Evolutionary conservation across 2,797 vertebrate genomes (phyloP), one percentile per base, ranked within the genome.

Genomic region (Phoxinus dragarum): DNA sequence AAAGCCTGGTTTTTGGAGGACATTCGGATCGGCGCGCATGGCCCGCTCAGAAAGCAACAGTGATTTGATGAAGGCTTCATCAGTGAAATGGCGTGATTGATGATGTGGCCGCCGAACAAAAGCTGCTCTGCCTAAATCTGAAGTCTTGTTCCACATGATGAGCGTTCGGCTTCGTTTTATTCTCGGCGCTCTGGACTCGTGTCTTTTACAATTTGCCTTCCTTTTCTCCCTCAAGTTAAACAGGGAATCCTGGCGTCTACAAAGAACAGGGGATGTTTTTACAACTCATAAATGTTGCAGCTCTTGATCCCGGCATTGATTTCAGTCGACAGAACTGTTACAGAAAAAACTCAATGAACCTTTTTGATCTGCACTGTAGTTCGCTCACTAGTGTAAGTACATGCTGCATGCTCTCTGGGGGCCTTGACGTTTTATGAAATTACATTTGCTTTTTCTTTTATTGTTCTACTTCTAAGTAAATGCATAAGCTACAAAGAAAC

Each of bases 61-160:
- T 59, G 75, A 71, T 86, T 87, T 88, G 67, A 91, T 88, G 93
- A 93, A 92, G 86, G 87, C 87, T 87, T 93, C 91, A 94, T 94
- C 91, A 93, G 88, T 85, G 90, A 64, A 94, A 93, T 91, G 88
- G 93, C 91, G 93, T 61, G 88, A 92, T 93, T 93, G 91, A 93
- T 90, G 91, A 67, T 42, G 86, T 87, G 83, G 77, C 86, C 86
- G 81, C 68, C 86, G 87, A 66, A 91, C 88, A 93, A 91, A 49
- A 92, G 72, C 90, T 86, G 82, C 72, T 49, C 66, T 73, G 71
- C 86, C 82, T 73, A 81, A 69, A 90, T 91, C 84, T 78, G 54
- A 79, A 76, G 54, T 49, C 64, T 84, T 81, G 52, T 44, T 88
- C 82, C 78, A 67, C 61, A 84, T 81, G 78, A 80, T 76, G 73